Evolutionary conservation across 1,140 invertebrate species (phyloP).

Genomic region (Teleopsis dalmanni): DNA sequence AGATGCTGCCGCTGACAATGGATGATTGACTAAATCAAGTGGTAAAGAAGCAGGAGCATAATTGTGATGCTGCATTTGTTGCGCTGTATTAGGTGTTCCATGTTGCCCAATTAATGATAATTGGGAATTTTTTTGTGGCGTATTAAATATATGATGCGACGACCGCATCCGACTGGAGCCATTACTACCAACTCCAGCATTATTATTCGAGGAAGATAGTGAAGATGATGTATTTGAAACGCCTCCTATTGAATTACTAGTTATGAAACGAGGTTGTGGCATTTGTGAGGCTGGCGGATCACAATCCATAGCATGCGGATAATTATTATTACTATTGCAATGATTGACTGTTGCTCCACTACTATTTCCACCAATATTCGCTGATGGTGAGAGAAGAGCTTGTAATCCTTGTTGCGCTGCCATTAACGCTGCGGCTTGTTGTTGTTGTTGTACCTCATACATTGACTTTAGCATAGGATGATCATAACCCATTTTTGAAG

Average conservation of each 20-base stretch:
- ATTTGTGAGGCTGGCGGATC: slow-evolving; percentile 27
- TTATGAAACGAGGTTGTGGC: slow-evolving; percentile 15
- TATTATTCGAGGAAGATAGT: slow-evolving; percentile 8
- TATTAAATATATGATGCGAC: slow-evolving; percentile 2
- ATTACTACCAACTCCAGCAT: not conserved
- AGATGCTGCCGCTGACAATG: slow-evolving; percentile 28
- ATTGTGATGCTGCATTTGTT: slow-evolving; percentile 11
- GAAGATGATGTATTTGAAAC: slow-evolving; percentile 7
- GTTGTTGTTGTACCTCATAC: slow-evolving; percentile 11
- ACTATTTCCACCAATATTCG: slow-evolving; percentile 7
- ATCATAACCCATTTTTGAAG: not conserved
- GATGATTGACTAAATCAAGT: slow-evolving; percentile 22
- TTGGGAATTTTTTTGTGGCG: slow-evolving; percentile 10
- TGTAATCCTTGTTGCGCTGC: slow-evolving; percentile 13
- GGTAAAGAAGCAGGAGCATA: slow-evolving; percentile 27
- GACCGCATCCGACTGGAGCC: not conserved
- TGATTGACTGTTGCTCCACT: not conserved
- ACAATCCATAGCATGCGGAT: slow-evolving; percentile 43
- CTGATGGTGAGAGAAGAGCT: slow-evolving; percentile 9
- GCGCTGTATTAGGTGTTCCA: not conserved
- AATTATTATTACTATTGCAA: slow-evolving; percentile 14
- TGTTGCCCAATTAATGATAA: slow-evolving; percentile 5
- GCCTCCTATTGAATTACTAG: slow-evolving; percentile 9
- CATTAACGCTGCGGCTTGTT: slow-evolving; percentile 10
- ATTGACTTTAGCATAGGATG: slow-evolving; percentile 10